Conservation (phyloP, 2,888 invertebrate species). For the Oxyscelio sp. region DNA sequence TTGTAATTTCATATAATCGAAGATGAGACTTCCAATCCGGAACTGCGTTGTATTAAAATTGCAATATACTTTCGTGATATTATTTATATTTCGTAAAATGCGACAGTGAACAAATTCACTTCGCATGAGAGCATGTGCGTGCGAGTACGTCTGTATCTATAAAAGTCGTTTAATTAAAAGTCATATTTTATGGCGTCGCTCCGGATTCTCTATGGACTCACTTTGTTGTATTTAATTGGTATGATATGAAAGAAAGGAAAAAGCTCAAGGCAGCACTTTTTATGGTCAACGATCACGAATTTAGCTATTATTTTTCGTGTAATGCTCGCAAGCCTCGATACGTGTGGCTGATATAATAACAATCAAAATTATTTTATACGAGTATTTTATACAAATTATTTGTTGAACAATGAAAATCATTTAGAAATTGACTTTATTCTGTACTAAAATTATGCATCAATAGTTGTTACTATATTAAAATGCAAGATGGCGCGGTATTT, state of each 20-base stretch:
- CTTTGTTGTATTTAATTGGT: slow-evolving; percentile 76
- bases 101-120: slow-evolving; percentile 57
- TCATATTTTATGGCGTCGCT: slow-evolving; percentile 69
- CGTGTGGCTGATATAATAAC: slow-evolving; percentile 43
- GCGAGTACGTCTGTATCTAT: slow-evolving; percentile 64
- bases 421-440: no score
- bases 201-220: slow-evolving; percentile 56
- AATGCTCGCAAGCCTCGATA: slow-evolving; percentile 52
- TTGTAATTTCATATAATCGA: slow-evolving; percentile 37
- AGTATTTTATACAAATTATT: no score
- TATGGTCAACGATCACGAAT: slow-evolving; percentile 68
- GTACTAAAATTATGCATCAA: no score
- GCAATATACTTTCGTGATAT: slow-evolving; percentile 48
- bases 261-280: slow-evolving; percentile 62
- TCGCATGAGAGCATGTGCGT: slow-evolving; percentile 51
- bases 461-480: no score
- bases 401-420: no score
- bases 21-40: slow-evolving; percentile 15
- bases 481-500: no score
- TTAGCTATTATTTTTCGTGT: slow-evolving; percentile 71
- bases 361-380: slow-evolving; percentile 49
- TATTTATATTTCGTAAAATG: slow-evolving; percentile 64
- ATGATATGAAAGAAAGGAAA: slow-evolving; percentile 72
- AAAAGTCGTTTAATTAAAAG: slow-evolving; percentile 77
- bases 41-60: slow-evolving; percentile 11